phyloP scores from a whole-genome alignment of 2,113 vertebrate species.

The Campylorhamphus procurvoides region DNA sequence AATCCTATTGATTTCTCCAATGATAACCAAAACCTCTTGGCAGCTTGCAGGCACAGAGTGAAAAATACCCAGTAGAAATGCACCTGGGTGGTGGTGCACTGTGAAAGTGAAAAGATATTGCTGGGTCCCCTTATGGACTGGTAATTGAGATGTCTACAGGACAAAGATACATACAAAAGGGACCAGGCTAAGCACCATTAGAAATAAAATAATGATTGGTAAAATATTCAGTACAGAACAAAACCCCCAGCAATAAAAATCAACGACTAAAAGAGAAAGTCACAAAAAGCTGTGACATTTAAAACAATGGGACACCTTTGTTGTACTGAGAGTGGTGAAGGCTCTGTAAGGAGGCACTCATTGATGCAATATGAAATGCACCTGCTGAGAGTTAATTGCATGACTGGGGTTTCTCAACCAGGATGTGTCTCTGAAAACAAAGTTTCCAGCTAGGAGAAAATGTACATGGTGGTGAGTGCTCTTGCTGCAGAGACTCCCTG shows the following conservation, averaged over 20 bases:
- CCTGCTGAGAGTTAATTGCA: conserved; percentile 17
- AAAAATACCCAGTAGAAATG: not conserved
- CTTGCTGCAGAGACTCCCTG: not conserved
- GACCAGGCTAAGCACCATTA: not conserved
- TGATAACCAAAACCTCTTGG: not conserved
- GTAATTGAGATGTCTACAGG: not conserved
- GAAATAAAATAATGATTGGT: not conserved
- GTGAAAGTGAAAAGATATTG: not conserved
- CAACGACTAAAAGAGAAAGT: not conserved
- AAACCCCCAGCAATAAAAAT: not conserved
- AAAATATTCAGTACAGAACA: not conserved
- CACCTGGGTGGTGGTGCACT: not conserved
- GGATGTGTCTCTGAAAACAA: not conserved
- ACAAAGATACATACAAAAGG: not conserved
- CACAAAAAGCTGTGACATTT: not conserved
- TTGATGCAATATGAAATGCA: not conserved
- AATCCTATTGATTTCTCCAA: not conserved
- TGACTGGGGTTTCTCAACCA: not conserved
- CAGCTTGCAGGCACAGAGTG: not conserved
- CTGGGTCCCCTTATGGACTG: not conserved
- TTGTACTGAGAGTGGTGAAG: not conserved
- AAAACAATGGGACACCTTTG: not conserved
- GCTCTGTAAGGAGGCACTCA: not conserved
- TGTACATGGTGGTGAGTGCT: not conserved
- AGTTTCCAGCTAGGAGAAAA: conserved; percentile 19